These are phyloP conservation scores for Sapayoa aenigma DNA, from an alignment of 2,113 vertebrate species.

Conservation along the genomic window DNA sequence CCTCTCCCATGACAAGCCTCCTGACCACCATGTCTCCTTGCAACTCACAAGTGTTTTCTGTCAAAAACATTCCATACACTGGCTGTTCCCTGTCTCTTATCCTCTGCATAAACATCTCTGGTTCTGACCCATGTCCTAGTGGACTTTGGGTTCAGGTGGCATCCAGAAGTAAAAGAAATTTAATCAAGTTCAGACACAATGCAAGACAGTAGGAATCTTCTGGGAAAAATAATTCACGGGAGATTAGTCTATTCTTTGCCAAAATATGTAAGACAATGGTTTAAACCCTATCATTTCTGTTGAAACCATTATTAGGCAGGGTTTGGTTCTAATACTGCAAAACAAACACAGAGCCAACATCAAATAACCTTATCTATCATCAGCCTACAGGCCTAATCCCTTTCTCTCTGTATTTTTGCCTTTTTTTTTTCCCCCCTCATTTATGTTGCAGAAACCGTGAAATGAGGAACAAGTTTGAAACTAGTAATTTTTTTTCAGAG, in stretches of 20 bases:
- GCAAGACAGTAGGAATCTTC: background rate
- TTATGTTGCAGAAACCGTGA: background rate
- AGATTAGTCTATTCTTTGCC: background rate
- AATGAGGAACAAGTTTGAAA: background rate
- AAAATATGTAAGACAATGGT: background rate
- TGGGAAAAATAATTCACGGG: background rate
- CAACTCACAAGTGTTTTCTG: background rate
- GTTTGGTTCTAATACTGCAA: background rate
- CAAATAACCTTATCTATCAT: background rate
- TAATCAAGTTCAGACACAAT: background rate
- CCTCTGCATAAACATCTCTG: background rate
- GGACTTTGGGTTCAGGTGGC: background rate
- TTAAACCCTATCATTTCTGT: background rate
- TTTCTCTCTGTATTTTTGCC: background rate
- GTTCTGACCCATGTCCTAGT: background rate
- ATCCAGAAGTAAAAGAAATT: background rate
- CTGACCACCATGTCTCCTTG: background rate
- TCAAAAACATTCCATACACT: background rate
- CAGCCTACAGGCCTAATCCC: background rate
- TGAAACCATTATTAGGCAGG: background rate
- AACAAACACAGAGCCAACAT: background rate
- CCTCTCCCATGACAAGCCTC: background rate
- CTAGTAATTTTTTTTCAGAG: background rate
- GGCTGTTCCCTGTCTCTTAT: background rate
- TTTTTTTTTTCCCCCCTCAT: accelerated